A percentile compares a stretch with the other conserved stretches of the same genome.
Evolutionary conservation across 2,888 invertebrate species (phyloP).

Genomic region (Drosophila anceps): DNA sequence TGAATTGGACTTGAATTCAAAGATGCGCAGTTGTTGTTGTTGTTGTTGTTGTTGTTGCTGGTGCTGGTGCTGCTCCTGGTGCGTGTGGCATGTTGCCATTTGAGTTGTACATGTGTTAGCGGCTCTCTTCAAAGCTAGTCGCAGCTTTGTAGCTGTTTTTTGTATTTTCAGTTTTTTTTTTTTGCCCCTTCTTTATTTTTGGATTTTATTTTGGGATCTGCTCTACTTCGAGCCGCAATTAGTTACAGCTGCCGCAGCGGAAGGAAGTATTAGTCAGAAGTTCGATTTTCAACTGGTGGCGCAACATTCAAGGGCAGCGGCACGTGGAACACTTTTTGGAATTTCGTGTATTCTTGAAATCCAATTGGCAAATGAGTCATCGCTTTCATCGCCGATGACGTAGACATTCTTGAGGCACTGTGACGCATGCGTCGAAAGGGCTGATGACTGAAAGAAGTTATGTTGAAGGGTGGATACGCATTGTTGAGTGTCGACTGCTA

Average conservation of each 20-base stretch:
- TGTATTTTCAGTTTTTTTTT: conserved; percentile 4
- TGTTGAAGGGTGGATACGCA: not conserved
- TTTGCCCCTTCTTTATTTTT: conserved; percentile 3
- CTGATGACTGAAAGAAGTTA: not conserved
- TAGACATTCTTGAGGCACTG: conserved; percentile 18
- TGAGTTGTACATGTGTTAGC: conserved; percentile 79
- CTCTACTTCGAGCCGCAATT: conserved; percentile 62
- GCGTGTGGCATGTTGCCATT: conserved; percentile 79
- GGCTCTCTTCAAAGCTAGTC: conserved; percentile 67
- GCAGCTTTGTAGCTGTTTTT: conserved; percentile 28
- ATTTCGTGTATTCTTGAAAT: conserved; percentile 64
- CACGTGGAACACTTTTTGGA: conserved; percentile 46
- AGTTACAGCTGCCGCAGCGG: conserved; percentile 70
- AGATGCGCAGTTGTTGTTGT: conserved; percentile 42
- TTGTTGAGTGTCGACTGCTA: not conserved
- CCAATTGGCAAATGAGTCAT: conserved; percentile 52
- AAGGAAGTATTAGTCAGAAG: conserved; percentile 76
- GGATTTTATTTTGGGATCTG: conserved; percentile 31
- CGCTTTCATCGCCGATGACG: conserved; percentile 30
- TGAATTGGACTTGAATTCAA: conserved; percentile 55
- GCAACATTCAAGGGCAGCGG: conserved; percentile 52
- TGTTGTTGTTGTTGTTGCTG: conserved; percentile 40
- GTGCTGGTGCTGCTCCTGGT: conserved; percentile 50
- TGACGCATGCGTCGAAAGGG: conserved; percentile 46
- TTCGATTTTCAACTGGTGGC: conserved; percentile 10